Evolutionary conservation across 2,797 vertebrate genomes (phyloP).

Genomic region (Ispidina picta): DNA sequence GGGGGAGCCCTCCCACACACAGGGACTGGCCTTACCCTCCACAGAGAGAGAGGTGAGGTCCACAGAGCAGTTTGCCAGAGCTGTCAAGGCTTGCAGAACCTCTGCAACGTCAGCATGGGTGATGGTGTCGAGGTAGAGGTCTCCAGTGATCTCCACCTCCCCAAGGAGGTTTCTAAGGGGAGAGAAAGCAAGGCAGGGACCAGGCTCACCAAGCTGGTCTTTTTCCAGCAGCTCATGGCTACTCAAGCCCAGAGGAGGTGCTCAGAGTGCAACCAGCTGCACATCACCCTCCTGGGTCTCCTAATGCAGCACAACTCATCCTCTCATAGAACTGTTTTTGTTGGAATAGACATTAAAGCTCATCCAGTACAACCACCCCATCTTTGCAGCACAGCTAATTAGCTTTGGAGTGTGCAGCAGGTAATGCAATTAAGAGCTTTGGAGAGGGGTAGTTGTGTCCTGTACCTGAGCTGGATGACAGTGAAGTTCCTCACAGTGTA

Average conservation of each 20-base stretch:
- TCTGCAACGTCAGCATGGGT: neutral
- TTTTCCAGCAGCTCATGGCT: neutral
- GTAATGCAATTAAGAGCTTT: accelerated
- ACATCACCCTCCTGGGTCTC: neutral
- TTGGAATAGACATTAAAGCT: too few species aligned
- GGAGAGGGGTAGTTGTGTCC: neutral
- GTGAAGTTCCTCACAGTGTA: neutral
- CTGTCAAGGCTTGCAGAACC: slow-evolving; percentile 3
- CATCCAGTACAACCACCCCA: neutral
- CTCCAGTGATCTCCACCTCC: slow-evolving; percentile 2
- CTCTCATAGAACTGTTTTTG: neutral
- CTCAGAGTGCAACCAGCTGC: neutral
- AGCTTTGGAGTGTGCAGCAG: neutral
- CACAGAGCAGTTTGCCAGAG: neutral
- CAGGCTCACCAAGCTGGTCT: neutral
- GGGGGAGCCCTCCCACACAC: accelerated
- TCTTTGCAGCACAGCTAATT: neutral
- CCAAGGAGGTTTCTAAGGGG: neutral
- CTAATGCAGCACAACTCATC: neutral
- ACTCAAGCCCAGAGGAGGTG: neutral
- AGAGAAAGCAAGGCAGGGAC: neutral
- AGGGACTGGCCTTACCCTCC: slow-evolving; percentile 17
- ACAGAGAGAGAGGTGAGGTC: slow-evolving; percentile 19
- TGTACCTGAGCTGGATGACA: neutral
- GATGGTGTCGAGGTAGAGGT: neutral